These are phyloP conservation scores for Cydia splendana DNA, from an alignment of 1,140 invertebrate genomes.

Conservation along the genomic window DNA sequence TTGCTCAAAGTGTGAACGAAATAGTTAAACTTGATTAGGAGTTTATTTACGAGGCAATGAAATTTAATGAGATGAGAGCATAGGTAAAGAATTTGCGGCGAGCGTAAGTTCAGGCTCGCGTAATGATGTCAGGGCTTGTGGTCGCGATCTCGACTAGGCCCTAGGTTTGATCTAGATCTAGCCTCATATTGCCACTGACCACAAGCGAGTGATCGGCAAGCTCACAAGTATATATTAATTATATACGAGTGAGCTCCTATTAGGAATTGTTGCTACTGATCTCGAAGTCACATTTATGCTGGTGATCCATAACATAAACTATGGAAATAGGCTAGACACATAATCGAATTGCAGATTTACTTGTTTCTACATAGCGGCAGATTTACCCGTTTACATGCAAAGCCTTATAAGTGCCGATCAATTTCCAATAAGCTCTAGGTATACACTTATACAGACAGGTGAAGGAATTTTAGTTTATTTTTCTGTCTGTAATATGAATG, in stretches of 20 bases:
- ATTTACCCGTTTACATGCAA: constrained; percentile 13
- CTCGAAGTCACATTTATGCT: not conserved
- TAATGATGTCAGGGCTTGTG: constrained; percentile 68
- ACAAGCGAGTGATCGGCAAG: not conserved
- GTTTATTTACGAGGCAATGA: constrained; percentile 35
- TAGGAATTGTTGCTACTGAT: not conserved
- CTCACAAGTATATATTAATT: not conserved
- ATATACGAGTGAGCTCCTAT: not conserved
- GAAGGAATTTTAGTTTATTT: not conserved
- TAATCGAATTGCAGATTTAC: constrained; percentile 31
- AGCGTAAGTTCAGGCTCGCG: constrained; percentile 58
- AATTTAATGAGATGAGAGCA: constrained; percentile 55
- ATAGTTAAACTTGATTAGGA: not conserved
- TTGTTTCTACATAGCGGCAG: constrained; percentile 18
- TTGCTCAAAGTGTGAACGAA: not conserved
- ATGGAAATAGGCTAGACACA: not conserved
- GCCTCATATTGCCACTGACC: not conserved
- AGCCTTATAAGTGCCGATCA: constrained; percentile 7
- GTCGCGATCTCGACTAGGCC: constrained; percentile 35
- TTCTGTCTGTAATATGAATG: too few relatives aligned
- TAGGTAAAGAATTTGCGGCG: constrained; percentile 58
- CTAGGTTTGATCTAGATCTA: constrained; percentile 15
- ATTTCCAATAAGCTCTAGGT: not conserved
- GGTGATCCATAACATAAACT: not conserved
- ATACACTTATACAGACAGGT: not conserved